phyloP scores from a whole-genome alignment of 2,888 invertebrate genomes.

The Ornithoptera alexandrae region DNA sequence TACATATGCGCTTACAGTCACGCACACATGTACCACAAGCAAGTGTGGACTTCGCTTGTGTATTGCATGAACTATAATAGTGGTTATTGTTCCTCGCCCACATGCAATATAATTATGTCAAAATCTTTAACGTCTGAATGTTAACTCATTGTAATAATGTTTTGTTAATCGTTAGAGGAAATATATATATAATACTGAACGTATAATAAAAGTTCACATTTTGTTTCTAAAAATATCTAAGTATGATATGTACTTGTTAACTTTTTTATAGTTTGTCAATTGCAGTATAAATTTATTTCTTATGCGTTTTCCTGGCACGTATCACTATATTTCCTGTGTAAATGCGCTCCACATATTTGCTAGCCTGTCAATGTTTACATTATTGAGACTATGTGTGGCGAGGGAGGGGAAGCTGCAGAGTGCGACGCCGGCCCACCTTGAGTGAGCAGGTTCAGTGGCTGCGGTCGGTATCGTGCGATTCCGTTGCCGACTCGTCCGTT shows the following conservation, averaged over 20 bases:
- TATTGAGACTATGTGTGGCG: conserved; percentile 50
- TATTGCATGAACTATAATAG: not conserved
- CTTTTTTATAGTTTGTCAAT: conserved; percentile 6
- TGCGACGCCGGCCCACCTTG: conserved; percentile 69
- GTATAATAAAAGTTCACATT: not conserved
- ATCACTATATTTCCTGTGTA: conserved; percentile 32
- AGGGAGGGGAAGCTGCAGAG: conserved; percentile 62
- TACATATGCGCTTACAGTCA: not conserved
- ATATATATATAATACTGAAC: not conserved
- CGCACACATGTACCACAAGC: not conserved
- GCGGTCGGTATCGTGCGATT: conserved; percentile 54
- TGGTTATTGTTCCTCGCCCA: conserved; percentile 20
- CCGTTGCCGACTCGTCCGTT: conserved; percentile 41
- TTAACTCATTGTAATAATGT: not conserved
- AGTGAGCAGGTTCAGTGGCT: conserved; percentile 74
- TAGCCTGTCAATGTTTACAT: conserved; percentile 63
- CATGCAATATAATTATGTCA: conserved; percentile 16
- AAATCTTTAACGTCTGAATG: conserved; percentile 3
- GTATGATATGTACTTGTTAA: conserved; percentile 1
- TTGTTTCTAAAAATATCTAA: not conserved
- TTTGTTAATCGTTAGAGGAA: not conserved
- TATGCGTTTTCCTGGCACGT: conserved; percentile 4
- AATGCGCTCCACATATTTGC: conserved; percentile 40
- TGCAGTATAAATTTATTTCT: conserved; percentile 15
- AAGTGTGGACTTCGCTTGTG: not conserved